phyloP scores from a whole-genome alignment of 2,888 invertebrate genomes.

The Andrena praecox region DNA sequence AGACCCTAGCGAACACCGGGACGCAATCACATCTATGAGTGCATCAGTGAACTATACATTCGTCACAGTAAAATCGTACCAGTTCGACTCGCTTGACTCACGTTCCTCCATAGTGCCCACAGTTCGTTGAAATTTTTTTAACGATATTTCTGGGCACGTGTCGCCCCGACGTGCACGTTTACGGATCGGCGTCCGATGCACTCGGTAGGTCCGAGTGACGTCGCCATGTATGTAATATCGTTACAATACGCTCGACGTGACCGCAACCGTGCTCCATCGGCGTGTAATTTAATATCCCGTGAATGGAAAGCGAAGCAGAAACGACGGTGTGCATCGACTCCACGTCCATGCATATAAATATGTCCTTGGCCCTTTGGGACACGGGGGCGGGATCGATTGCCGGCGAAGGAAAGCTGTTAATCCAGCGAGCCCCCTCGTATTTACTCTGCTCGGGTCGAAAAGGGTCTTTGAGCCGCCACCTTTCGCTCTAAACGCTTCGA shows the following conservation, averaged over 20 bases:
- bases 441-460: not conserved
- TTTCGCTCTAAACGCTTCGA: conserved; percentile 23
- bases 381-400: not conserved
- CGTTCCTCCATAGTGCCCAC: no score
- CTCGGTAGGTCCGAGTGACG: not conserved
- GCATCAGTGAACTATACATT: no score
- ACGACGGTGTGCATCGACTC: conserved; percentile 13
- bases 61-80: no score
- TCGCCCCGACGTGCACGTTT: not conserved
- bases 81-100: no score
- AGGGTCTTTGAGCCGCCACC: conserved; percentile 5
- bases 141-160: no score
- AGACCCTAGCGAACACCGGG: no score
- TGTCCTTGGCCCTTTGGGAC: not conserved
- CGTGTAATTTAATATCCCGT: conserved; percentile 45
- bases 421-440: not conserved
- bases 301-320: conserved; percentile 26
- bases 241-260: conserved; percentile 30
- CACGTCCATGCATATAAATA: conserved; percentile 11
- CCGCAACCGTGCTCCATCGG: conserved; percentile 28
- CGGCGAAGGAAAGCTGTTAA: not conserved
- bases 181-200: conserved; percentile 18
- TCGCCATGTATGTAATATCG: conserved; percentile 16
- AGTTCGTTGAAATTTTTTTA: no score
- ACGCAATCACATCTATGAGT: no score